phyloP scores from a whole-genome alignment of 1,140 invertebrate species.

The Cotesia chilonis region DNA sequence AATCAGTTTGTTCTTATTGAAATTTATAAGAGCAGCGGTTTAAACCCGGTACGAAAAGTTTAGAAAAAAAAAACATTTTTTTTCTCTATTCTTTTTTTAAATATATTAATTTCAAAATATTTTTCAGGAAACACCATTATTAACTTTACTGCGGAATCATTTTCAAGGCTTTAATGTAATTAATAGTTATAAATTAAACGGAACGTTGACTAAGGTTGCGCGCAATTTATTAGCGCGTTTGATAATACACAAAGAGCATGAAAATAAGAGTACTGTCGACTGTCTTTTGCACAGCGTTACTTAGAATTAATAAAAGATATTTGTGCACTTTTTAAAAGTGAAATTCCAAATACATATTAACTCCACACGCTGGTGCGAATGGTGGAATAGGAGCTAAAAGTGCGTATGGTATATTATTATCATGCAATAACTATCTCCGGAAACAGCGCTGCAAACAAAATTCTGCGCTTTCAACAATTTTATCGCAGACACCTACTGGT shows the following conservation, averaged over 20 bases:
- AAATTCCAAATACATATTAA: constrained; percentile 18
- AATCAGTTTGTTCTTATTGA: too few relatives aligned
- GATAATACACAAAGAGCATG: constrained; percentile 9
- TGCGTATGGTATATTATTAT: constrained; percentile 10
- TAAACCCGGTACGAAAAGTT: too few relatives aligned
- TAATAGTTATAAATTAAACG: neutral
- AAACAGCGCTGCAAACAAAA: too few relatives aligned
- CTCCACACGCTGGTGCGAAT: neutral
- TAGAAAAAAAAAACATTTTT: too few relatives aligned
- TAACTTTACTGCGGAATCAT: neutral
- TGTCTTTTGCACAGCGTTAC: neutral
- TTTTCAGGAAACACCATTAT: neutral
- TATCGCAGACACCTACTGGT: too few relatives aligned
- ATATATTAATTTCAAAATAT: neutral
- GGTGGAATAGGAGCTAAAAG: neutral
- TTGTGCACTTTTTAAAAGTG: constrained; percentile 15
- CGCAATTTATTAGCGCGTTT: constrained; percentile 10
- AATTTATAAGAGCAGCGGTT: too few relatives aligned
- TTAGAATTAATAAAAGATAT: neutral
- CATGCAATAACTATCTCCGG: neutral
- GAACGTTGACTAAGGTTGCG: neutral
- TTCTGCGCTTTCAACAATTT: too few relatives aligned
- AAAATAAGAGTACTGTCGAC: neutral
- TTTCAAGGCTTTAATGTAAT: neutral
- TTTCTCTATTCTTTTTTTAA: too few relatives aligned